Evolutionary conservation across 1,140 invertebrate genomes (phyloP), one percentile per base, ranked within the genome.

Genomic region (Listronotus bonariensis): DNA sequence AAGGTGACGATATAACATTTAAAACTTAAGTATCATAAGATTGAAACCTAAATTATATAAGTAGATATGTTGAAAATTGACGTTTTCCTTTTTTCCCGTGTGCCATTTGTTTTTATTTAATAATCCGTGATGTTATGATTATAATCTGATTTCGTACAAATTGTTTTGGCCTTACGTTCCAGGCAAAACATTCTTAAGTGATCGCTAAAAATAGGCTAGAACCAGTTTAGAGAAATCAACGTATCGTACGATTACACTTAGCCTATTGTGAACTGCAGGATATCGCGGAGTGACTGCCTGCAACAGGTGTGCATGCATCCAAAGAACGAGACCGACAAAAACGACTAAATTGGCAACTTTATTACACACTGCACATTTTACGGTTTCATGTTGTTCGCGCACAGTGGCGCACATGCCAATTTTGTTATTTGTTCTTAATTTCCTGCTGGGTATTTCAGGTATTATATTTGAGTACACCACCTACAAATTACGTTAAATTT

Each of bases 181-280:
- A 4, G 45, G 15, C 45, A 26, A 26, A 48, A 18, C 12, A 17
- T 17, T 14, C 11, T 17, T 9, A 45, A 45, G 42, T 45, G 45
- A 48, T 26, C 18, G 45, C 45, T 48, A 48, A 48, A 48, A 48
- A 48, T 48, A 48, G 45, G 45, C 45, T 51, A 52, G 32, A 55
- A 55, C 53, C 53, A 55, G 53, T 55, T 55, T 55, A 55, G 53
- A 55, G 53, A 55, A 55, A 55, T 55, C 53, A 55, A 51, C 53
- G n/a, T n/a, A 55, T 55, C 53, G 53, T 55, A 41, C 53, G 53
- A 55, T 55, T 55, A 55, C 36, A 55, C 53, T 38, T 55, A 55
- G 53, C 53, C 40, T 41, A 55, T 55, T 42, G 40, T 55, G 17
- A 42, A 36, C 38, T 18, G 53, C 53, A 55, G 53, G 53, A 55